Evolutionary conservation across 2,113 vertebrate genomes (phyloP), one percentile per base, ranked within the genome.

Genomic region (Emydocephalus ijimae): DNA sequence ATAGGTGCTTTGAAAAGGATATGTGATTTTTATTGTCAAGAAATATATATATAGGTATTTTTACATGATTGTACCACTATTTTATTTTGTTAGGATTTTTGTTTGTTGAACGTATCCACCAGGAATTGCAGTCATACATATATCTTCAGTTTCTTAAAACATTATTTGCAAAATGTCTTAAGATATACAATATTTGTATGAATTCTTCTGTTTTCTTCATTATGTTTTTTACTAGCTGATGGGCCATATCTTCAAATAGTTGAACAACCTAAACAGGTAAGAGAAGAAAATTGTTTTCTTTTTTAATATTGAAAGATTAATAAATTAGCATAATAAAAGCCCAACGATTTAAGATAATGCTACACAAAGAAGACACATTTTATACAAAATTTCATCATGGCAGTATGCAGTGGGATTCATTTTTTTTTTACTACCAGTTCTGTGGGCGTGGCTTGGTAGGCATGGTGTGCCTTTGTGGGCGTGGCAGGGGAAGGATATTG

Each of bases 221-320:
- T 94, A 39, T 86, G 85, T 50, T 96, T 96, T 94, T 29, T 94
- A 88, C 91, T 96, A 98, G 98, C 96, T 89, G 98, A 99, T 69
- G 98, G 98, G 92, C 98, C 98, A 0, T 98, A 95, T 94, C 97
- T 99, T 93, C 98, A 98, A 95, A 99, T 99, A 89, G 94, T 97
- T 93, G 98, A 99, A 92, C 98, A 99, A 91, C 98, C 98, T 48
- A 99, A 99, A 94, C 98, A 99, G 98, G 98, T 99, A 97, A 98
- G 90, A 91, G 0, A 95, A 57, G 4, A 23, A 0, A 3, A 39
- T 43, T 94, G 1, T 1, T 11, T 95, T 93, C 95, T 89, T 20
- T 48, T 52, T 59, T 91, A 94, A 61, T 0, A 91, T 55, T 61
- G 2, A 91, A 12, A 26, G 34, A 2, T 24, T 91, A 92, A 9